Percentiles rank a stretch among this genome's conserved stretches.
These are phyloP conservation scores for Sturnira hondurensis DNA, from an alignment of 2,113 vertebrate genomes.

Conservation along the genomic window DNA sequence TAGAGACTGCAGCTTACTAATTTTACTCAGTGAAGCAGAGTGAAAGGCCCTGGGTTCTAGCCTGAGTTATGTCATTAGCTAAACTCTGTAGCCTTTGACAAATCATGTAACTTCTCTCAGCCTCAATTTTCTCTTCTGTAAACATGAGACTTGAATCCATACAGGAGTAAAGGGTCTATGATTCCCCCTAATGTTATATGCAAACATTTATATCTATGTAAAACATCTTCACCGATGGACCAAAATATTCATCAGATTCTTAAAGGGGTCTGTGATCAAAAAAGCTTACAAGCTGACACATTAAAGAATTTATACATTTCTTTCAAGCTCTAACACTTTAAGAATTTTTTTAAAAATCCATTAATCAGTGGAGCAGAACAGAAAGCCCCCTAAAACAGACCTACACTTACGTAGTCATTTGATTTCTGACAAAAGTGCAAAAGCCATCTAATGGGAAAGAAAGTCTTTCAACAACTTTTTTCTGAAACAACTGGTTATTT, in stretches of 20 bases:
- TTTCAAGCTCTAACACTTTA: neutral
- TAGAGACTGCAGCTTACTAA: neutral
- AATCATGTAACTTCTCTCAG: neutral
- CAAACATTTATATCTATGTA: neutral
- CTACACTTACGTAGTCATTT: neutral
- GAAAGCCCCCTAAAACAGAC: slow-evolving; percentile 9
- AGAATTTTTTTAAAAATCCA: slow-evolving; percentile 4
- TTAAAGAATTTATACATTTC: neutral
- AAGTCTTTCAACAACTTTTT: neutral
- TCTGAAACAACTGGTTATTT: slow-evolving; percentile 8
- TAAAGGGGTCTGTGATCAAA: neutral
- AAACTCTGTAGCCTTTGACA: neutral
- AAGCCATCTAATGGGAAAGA: neutral
- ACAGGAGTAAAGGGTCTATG: neutral
- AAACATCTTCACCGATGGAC: neutral
- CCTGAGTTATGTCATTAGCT: neutral
- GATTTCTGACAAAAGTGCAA: slow-evolving; percentile 37
- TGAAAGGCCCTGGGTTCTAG: neutral
- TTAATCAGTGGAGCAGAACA: slow-evolving; percentile 1
- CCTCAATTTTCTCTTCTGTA: neutral
- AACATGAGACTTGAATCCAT: neutral
- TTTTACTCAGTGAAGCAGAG: neutral
- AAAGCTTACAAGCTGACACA: slow-evolving; percentile 3
- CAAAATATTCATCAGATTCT: slow-evolving; percentile 26
- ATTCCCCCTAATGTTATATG: neutral